Base-by-base conservation (phyloP, 2,888 invertebrate genomes). In the Erebia ligea region DNA sequence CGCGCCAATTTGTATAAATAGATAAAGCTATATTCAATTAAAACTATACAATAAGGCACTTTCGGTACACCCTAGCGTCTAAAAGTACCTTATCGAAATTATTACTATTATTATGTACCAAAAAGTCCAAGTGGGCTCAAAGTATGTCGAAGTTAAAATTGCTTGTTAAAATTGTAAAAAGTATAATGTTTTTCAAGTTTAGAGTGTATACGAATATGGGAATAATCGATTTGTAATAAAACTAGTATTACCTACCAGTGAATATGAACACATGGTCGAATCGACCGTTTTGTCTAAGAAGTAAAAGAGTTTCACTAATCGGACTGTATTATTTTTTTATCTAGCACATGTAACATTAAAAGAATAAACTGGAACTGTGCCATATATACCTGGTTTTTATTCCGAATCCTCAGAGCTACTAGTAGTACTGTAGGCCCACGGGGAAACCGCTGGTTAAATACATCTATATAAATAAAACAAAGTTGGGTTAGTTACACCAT, bases 321-420 rank as follows among this genome's bases (percentile, higher is more conserved):
- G 87, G 89, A 92, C 90, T 92, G 92, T 92, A 91, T 92, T 92
- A 92, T 92, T 92, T 91, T 92, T 93, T 91, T 91, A 91, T 88
- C 88, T 89, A 91, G 91, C 89, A 92, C 91, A 90, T 92, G 91
- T 92, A 92, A 91, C 87, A 86, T 86, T 75, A 86, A 80, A 87
- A 90, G 86, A 92, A 90, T 91, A 92, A 92, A 92, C 91, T 92
- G 92, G 89, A 92, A 90, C 89, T 91, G 92, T 93, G 92, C 92
- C 92, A 93, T 92, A 91, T 84, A 80, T 65, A 68, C 76, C 76
- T 76, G 81, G 78, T 73, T 78, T 89, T 88, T 83, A 78, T 78
- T 79, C 67, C 59, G 17, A 50, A 57, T 25, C 21, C 9, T 45
- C 45, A 45, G 3, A 45, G 13, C 9, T 42, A 11, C 34, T 42